Evolutionary conservation across 2,888 invertebrate genomes (phyloP).

Genomic region (Lathronympha strigana): DNA sequence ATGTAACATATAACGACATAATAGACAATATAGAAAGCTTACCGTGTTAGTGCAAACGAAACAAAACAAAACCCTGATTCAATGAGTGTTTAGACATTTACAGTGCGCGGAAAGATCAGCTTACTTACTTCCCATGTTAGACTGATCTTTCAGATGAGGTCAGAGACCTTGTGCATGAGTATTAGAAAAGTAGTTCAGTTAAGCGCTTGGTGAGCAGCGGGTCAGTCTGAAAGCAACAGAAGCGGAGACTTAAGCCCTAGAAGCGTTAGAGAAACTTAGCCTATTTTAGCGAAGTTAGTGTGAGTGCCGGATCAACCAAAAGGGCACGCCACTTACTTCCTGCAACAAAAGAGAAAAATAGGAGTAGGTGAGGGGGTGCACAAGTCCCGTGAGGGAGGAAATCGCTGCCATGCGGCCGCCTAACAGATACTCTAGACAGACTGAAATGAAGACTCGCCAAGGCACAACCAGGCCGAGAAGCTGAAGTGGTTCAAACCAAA

Average conservation of each 20-base stretch:
- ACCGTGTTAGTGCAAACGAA: slow-evolving; percentile 59
- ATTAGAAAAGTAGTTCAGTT: slow-evolving; percentile 61
- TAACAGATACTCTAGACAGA: slow-evolving; percentile 52
- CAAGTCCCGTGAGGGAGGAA: slow-evolving; percentile 66
- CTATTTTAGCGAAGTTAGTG: slow-evolving; percentile 76
- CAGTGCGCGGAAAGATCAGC: slow-evolving; percentile 57
- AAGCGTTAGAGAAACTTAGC: slow-evolving; percentile 78
- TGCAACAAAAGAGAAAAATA: slow-evolving; percentile 81
- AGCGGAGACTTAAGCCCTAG: slow-evolving; percentile 71
- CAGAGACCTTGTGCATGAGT: slow-evolving; percentile 48
- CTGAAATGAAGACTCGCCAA: slow-evolving; percentile 67
- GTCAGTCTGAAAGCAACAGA: slow-evolving; percentile 72
- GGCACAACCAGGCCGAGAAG: slow-evolving; percentile 55
- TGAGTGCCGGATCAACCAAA: slow-evolving; percentile 80
- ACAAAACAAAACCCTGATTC: slow-evolving; percentile 41
- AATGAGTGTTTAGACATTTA: slow-evolving; percentile 41
- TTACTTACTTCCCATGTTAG: slow-evolving; percentile 56
- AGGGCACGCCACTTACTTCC: slow-evolving; percentile 84
- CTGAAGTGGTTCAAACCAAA: slow-evolving; percentile 74
- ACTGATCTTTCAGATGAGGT: slow-evolving; percentile 58
- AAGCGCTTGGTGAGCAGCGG: slow-evolving; percentile 63
- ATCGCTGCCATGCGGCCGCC: slow-evolving; percentile 67
- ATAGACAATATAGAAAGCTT: slow-evolving; percentile 59
- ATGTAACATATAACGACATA: slow-evolving; percentile 52
- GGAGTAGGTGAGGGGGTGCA: slow-evolving; percentile 79